Percentiles rank a stretch among this genome's conserved stretches.
Evolutionary conservation across 2,113 vertebrate genomes (phyloP).

Genomic region (Vidua macroura): DNA sequence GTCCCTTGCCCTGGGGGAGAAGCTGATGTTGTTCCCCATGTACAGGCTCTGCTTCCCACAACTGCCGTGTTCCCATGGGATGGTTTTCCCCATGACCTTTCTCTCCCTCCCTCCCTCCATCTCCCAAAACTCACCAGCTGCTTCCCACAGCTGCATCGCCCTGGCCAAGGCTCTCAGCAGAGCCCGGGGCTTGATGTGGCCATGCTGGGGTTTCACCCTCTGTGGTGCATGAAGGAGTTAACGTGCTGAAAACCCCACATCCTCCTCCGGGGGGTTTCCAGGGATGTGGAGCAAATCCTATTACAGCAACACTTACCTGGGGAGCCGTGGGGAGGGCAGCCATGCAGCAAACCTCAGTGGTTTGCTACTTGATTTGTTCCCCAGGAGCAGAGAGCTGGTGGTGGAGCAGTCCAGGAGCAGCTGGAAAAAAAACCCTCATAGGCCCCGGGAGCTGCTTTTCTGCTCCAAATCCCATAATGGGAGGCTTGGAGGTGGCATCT

Average conservation of each 20-base stretch:
- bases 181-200: background rate
- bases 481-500: background rate
- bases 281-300: conserved; percentile 43
- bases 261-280: conserved; percentile 3
- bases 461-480: background rate
- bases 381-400: background rate
- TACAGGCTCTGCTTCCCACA: background rate
- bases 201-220: background rate
- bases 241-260: conserved; percentile 11
- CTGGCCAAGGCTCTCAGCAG: background rate
- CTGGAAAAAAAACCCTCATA: background rate
- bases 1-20: background rate
- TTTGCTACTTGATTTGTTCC: conserved; percentile 40
- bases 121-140: background rate
- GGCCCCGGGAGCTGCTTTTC: background rate
- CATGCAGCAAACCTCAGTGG: conserved; percentile 49
- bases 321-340: conserved; percentile 35
- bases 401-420: background rate
- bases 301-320: conserved; percentile 46
- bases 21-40: background rate
- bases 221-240: conserved; percentile 48
- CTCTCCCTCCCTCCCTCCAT: background rate
- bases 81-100: background rate
- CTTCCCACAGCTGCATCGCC: background rate
- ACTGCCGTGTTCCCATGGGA: rapidly evolving